These are phyloP conservation scores for Prionchulus punctatus DNA, from an alignment of 2,888 invertebrate species.

Conservation along the genomic window DNA sequence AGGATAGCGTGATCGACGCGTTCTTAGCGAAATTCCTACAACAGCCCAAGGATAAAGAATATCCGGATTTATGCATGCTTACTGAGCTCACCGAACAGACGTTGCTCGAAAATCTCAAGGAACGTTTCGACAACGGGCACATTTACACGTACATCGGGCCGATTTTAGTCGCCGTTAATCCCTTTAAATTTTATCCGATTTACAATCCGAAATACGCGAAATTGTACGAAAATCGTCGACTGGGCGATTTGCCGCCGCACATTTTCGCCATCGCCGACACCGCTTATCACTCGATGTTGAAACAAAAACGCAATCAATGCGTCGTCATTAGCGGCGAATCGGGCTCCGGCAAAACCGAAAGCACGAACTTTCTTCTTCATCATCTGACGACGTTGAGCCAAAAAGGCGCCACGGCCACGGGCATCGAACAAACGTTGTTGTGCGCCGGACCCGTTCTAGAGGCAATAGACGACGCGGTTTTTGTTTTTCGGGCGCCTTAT, in stretches of 20 bases:
- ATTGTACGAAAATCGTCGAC: slow-evolving; percentile 68
- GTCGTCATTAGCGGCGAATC: slow-evolving; percentile 54
- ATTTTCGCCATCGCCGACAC: slow-evolving; percentile 90
- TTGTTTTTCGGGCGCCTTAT: no score
- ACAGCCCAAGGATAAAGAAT: slow-evolving; percentile 79
- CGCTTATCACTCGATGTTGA: slow-evolving; percentile 81
- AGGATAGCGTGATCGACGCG: slow-evolving; percentile 55
- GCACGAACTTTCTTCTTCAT: slow-evolving; percentile 82
- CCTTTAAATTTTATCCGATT: slow-evolving; percentile 77
- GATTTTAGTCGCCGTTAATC: slow-evolving; percentile 79
- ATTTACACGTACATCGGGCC: slow-evolving; percentile 84
- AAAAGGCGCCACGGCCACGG: slow-evolving; percentile 78
- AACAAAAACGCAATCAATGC: slow-evolving; percentile 73
- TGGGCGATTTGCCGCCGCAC: slow-evolving; percentile 82
- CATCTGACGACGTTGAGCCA: slow-evolving; percentile 85
- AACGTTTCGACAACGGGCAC: slow-evolving; percentile 68
- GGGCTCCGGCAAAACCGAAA: slow-evolving; percentile 89
- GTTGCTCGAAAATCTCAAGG: slow-evolving; percentile 65
- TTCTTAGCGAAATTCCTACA: slow-evolving; percentile 80
- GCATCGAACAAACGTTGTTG: slow-evolving; percentile 88
- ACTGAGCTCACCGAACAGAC: slow-evolving; percentile 88
- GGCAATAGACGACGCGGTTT: slow-evolving; percentile 33
- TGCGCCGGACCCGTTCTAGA: slow-evolving; percentile 89
- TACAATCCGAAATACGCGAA: slow-evolving; percentile 95
- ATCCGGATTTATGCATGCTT: slow-evolving; percentile 83